Conservation (phyloP, 2,888 invertebrate species). For the Ochropleura plecta region DNA sequence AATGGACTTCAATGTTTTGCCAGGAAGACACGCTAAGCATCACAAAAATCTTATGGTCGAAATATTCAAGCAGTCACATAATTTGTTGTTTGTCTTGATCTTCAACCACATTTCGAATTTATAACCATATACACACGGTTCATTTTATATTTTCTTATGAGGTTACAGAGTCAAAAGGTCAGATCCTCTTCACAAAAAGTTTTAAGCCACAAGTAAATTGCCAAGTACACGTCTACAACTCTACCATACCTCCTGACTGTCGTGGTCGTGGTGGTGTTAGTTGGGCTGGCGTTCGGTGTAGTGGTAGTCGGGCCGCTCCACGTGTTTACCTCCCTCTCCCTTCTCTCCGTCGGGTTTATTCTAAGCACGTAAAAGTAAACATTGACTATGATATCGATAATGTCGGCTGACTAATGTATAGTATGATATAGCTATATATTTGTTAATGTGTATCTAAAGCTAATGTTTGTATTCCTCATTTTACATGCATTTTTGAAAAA, state of each 20-base stretch:
- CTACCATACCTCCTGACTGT: slow-evolving; percentile 81
- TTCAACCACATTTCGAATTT: not conserved
- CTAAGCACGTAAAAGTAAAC: slow-evolving; percentile 66
- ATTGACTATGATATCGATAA: slow-evolving; percentile 31
- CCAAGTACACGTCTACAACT: slow-evolving; percentile 3
- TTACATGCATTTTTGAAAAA: slow-evolving; percentile 17
- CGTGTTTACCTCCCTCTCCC: slow-evolving; percentile 82
- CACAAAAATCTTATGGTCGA: not conserved
- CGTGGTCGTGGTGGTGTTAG: slow-evolving; percentile 76
- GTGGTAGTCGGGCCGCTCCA: slow-evolving; percentile 78
- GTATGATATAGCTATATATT: slow-evolving; percentile 9
- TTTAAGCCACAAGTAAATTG: not conserved
- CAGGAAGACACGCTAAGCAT: not conserved
- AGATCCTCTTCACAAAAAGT: not conserved
- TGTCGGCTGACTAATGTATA: not conserved
- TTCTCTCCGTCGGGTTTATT: slow-evolving; percentile 78
- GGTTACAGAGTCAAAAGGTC: not conserved
- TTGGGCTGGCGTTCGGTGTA: slow-evolving; percentile 68
- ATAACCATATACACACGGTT: not conserved
- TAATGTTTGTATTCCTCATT: not conserved
- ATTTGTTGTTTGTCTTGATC: too few relatives aligned
- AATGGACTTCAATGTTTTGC: not conserved
- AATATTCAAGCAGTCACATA: not conserved
- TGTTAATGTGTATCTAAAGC: slow-evolving; percentile 6
- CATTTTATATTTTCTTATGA: not conserved